Conservation (phyloP, 2,797 vertebrate species). For the Acrocephalus scirpaceus region DNA sequence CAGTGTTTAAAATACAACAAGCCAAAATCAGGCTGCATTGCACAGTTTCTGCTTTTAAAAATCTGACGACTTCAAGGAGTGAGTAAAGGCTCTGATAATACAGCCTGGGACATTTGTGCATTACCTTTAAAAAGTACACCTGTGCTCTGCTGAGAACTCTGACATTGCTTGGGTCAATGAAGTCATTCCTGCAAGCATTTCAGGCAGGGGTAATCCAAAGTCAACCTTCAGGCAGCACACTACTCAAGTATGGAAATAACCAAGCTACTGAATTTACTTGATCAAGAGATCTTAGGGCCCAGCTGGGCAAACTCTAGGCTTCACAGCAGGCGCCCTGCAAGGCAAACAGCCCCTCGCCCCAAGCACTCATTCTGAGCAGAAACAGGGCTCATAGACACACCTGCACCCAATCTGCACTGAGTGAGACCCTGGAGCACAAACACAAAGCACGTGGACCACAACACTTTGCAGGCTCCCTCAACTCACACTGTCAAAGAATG, state of each 20-base stretch:
- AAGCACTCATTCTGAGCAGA: not conserved
- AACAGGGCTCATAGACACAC: not conserved
- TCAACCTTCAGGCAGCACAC: not conserved
- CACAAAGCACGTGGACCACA: not conserved
- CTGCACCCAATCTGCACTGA: not conserved
- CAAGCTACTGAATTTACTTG: not conserved
- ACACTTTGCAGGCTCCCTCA: not conserved
- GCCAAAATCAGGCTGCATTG: not conserved
- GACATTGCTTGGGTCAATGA: not conserved
- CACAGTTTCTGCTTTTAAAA: not conserved
- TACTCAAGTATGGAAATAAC: not conserved
- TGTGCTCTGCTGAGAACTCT: not conserved
- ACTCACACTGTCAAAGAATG: fast-evolving
- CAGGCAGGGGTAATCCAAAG: not conserved
- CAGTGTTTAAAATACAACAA: not conserved
- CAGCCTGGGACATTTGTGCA: not conserved
- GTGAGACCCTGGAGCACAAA: not conserved
- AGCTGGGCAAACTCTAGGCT: not conserved
- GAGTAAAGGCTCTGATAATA: not conserved
- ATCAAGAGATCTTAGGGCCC: not conserved
- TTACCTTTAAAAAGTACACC: not conserved
- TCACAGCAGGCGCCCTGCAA: not conserved
- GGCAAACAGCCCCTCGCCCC: no score
- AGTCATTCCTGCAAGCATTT: not conserved
- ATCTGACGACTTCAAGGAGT: not conserved